Conservation (phyloP, 2,113 vertebrate species). For the Engraulis encrasicolus region DNA sequence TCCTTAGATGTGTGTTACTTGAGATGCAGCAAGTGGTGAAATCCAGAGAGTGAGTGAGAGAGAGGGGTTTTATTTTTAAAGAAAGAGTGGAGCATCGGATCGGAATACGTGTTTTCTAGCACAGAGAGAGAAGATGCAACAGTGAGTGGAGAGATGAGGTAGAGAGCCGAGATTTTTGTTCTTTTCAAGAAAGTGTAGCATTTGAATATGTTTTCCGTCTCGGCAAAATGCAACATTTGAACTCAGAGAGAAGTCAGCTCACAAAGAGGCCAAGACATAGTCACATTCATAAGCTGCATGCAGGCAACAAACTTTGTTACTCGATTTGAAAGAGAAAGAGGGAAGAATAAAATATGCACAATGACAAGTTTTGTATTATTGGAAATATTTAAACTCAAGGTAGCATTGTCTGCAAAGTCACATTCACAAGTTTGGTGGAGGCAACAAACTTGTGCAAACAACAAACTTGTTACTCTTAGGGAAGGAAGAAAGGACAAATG, state of each 20-base stretch:
- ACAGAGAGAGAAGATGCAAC: no score
- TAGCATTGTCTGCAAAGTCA: background rate
- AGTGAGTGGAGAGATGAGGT: no score
- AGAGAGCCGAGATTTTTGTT: no score
- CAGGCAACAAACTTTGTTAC: slow-evolving; percentile 3
- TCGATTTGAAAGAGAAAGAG: background rate
- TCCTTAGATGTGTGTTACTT: background rate
- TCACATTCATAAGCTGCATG: background rate
- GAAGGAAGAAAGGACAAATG: no score
- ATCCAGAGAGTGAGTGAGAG: no score
- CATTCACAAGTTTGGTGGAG: no score
- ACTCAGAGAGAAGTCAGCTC: background rate
- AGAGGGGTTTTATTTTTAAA: background rate
- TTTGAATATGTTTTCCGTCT: background rate
- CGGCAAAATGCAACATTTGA: background rate
- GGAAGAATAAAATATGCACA: background rate
- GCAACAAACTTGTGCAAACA: no score
- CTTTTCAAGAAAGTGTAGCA: background rate
- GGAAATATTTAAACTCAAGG: background rate
- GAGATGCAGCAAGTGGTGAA: background rate
- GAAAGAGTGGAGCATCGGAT: background rate
- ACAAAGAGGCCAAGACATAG: background rate
- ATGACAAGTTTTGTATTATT: background rate
- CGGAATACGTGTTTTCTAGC: background rate
- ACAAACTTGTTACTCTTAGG: no score